Percentiles rank a stretch among this genome's conserved stretches.
Evolutionary conservation across 1,140 invertebrate genomes (phyloP).

Genomic region (Drosophila santomea): DNA sequence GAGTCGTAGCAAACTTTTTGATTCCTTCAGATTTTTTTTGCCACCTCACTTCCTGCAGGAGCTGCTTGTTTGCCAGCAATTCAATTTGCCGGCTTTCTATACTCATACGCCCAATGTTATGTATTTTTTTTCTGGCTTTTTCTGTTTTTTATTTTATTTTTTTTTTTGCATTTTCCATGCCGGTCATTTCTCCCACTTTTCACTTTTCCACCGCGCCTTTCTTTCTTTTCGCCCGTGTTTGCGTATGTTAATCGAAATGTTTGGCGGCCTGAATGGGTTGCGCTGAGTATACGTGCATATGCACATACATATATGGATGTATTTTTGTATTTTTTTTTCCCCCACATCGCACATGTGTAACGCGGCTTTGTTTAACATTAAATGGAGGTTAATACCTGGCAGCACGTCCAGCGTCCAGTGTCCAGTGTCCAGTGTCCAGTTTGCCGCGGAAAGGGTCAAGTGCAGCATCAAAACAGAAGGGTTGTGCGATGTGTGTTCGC

Average conservation of each 20-base stretch:
- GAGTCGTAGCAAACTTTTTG: not conserved
- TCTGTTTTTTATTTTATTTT: not conserved
- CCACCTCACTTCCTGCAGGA: slow-evolving; percentile 42
- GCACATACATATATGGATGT: slow-evolving; percentile 3
- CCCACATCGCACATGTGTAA: slow-evolving; percentile 43
- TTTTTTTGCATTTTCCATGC: slow-evolving; percentile 9
- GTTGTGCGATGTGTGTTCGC: slow-evolving; percentile 11
- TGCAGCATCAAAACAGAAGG: slow-evolving; percentile 51
- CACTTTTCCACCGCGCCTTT: slow-evolving; percentile 12
- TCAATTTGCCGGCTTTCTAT: slow-evolving; percentile 62
- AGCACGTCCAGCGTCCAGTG: slow-evolving; percentile 53
- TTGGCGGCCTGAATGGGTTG: slow-evolving; percentile 57
- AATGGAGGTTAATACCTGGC: slow-evolving; percentile 84
- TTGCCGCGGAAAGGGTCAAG: slow-evolving; percentile 26
- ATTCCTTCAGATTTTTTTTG: slow-evolving; percentile 16
- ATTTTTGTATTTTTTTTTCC: not conserved
- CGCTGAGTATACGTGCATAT: slow-evolving; percentile 14
- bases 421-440: no score
- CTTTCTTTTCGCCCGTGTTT: slow-evolving; percentile 39
- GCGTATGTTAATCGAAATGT: slow-evolving; percentile 82
- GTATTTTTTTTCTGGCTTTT: not conserved
- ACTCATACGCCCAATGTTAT: slow-evolving; percentile 3
- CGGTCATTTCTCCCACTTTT: slow-evolving; percentile 7
- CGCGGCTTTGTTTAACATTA: slow-evolving; percentile 83
- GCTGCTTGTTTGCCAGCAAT: slow-evolving; percentile 67